A percentile compares a stretch with the other conserved stretches of the same genome.
Evolutionary conservation across 64 coral and sea anemone species (phyloP).

Genomic region (Pachyseris speciosa): DNA sequence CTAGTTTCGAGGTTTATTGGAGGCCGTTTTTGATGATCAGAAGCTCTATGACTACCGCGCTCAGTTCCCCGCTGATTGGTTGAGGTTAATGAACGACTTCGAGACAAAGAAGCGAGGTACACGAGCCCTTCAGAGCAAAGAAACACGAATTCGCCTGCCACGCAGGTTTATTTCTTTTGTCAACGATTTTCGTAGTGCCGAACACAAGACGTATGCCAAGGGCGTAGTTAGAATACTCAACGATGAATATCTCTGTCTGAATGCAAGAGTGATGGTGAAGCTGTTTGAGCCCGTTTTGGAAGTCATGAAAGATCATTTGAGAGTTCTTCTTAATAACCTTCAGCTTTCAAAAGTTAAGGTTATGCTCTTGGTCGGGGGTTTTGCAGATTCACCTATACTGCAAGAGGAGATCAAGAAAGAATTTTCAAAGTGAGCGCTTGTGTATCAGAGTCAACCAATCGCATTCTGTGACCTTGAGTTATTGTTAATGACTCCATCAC

Average conservation of each 20-base stretch:
- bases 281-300: neutral
- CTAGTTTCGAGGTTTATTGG: constrained; percentile 28
- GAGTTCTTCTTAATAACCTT: neutral
- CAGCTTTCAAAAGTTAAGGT: neutral
- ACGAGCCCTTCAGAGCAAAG: constrained; percentile 9
- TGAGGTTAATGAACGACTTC: constrained; percentile 47
- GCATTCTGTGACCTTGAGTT: too few relatives aligned
- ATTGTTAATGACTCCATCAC: too few relatives aligned
- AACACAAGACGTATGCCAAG: neutral
- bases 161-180: constrained; percentile 31
- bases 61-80: constrained; percentile 44
- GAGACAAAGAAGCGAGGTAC: constrained; percentile 58
- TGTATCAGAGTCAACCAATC: too few relatives aligned
- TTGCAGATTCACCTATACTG: neutral
- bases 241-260: constrained; percentile 4
- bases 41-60: constrained; percentile 23
- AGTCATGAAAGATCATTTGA: constrained; percentile 10
- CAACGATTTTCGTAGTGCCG: neutral
- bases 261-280: neutral
- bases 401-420: neutral
- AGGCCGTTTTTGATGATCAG: constrained; percentile 48
- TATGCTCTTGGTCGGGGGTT: too few relatives aligned
- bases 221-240: constrained; percentile 1
- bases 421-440: neutral
- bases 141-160: constrained; percentile 51